phyloP scores from a whole-genome alignment of 2,888 invertebrate species.

The Hyalella azteca region DNA sequence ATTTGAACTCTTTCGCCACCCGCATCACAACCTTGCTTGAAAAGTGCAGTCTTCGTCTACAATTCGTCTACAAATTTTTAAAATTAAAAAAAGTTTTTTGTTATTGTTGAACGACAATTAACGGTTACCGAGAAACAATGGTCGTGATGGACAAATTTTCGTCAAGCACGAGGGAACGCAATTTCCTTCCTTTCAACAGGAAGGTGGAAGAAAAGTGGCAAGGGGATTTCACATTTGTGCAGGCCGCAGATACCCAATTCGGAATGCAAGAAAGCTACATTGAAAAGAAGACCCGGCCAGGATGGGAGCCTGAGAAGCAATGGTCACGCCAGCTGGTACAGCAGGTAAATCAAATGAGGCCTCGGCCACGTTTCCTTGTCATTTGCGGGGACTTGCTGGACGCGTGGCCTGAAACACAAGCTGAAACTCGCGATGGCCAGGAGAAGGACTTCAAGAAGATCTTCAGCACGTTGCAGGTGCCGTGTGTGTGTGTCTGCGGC shows the following conservation, averaged over 20 bases:
- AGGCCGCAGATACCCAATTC: constrained; percentile 66
- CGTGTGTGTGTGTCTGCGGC: constrained; percentile 66
- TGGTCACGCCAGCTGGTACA: constrained; percentile 62
- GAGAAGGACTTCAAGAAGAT: constrained; percentile 63
- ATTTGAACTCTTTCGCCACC: background rate
- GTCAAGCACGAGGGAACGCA: constrained; percentile 22
- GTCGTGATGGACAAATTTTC: constrained; percentile 30
- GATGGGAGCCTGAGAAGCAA: constrained; percentile 65
- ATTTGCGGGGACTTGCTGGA: constrained; percentile 67
- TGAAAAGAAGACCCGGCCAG: constrained; percentile 39
- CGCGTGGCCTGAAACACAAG: constrained; percentile 63
- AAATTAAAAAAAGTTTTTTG: no score
- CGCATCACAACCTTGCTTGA: no score
- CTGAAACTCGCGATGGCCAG: constrained; percentile 62
- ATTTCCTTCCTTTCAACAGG: constrained; percentile 38
- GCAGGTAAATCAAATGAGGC: constrained; percentile 64
- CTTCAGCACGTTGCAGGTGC: constrained; percentile 64
- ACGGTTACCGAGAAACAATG: no score
- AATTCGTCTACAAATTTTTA: no score
- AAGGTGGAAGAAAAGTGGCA: constrained; percentile 62
- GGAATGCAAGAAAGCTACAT: constrained; percentile 64
- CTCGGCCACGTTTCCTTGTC: constrained; percentile 65
- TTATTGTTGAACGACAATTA: no score
- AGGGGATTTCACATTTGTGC: constrained; percentile 65
- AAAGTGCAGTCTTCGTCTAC: no score